These are phyloP conservation scores for Eclectus roratus DNA, from an alignment of 2,113 vertebrate genomes.

Conservation along the genomic window DNA sequence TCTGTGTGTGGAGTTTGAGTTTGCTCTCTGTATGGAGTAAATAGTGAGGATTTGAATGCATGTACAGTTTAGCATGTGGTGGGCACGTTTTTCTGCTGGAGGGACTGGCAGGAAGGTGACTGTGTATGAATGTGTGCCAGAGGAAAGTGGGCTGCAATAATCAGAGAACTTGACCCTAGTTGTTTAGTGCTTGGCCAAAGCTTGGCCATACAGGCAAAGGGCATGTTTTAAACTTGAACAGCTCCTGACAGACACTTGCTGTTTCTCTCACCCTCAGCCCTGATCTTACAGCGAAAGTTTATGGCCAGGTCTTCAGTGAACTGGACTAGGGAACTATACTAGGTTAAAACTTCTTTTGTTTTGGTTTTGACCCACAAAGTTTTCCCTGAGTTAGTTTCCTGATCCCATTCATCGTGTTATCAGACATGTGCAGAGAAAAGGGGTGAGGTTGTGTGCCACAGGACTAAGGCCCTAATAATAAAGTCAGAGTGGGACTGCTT, in stretches of 20 bases:
- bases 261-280: background rate
- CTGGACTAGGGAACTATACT: background rate
- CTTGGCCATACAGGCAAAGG: background rate
- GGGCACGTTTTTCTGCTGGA: background rate
- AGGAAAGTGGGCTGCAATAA: background rate
- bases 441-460: background rate
- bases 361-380: rapidly evolving
- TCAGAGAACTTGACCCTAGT: background rate
- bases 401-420: background rate
- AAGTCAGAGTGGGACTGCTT: background rate
- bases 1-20: background rate
- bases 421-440: background rate
- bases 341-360: background rate
- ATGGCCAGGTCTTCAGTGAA: background rate
- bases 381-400: background rate
- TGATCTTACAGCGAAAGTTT: background rate
- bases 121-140: background rate
- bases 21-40: rapidly evolving
- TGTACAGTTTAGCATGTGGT: background rate
- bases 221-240: background rate
- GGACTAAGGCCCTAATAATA: background rate
- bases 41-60: background rate
- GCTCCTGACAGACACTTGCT: background rate
- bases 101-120: background rate
- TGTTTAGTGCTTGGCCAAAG: background rate